These are phyloP conservation scores for Shargacucullia verbasci DNA, from an alignment of 2,888 invertebrate genomes.

Conservation along the genomic window DNA sequence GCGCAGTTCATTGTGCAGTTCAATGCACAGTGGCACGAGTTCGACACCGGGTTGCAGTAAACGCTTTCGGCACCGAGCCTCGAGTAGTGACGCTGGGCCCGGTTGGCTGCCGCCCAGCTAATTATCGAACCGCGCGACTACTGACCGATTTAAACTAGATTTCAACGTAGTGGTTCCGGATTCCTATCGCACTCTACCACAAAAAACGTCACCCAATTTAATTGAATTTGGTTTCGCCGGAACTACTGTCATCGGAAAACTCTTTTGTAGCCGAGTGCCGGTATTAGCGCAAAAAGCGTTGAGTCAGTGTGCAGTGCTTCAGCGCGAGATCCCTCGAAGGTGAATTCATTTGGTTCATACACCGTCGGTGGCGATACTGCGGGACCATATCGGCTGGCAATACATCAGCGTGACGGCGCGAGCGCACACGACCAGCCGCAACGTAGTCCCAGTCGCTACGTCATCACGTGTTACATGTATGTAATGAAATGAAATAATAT, in stretches of 20 bases:
- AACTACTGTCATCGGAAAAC: neutral
- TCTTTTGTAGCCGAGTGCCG: slow-evolving; percentile 3
- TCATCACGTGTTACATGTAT: too few relatives aligned
- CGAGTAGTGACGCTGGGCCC: neutral
- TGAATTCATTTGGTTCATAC: slow-evolving; percentile 1
- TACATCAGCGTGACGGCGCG: neutral
- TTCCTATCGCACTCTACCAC: neutral
- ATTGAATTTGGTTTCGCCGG: slow-evolving; percentile 12
- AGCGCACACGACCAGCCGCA: too few relatives aligned
- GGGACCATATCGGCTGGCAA: neutral
- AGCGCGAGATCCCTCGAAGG: neutral
- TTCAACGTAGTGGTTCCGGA: neutral
- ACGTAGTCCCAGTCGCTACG: too few relatives aligned
- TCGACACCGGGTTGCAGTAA: too few relatives aligned
- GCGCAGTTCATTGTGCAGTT: too few relatives aligned
- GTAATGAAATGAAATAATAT: too few relatives aligned
- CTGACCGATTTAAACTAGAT: slow-evolving; percentile 1
- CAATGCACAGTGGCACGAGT: too few relatives aligned
- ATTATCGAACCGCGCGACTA: slow-evolving; percentile 4
- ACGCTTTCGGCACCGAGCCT: too few relatives aligned
- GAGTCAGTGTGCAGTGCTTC: neutral
- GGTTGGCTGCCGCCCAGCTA: slow-evolving; percentile 12
- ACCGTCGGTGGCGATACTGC: neutral
- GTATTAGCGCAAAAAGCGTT: slow-evolving; percentile 1
- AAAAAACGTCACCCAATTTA: slow-evolving; percentile 5